Percentiles rank a stretch among this genome's conserved stretches.
Conservation (phyloP, 2,888 invertebrate species). For the Nemotelus pantherinus region DNA sequence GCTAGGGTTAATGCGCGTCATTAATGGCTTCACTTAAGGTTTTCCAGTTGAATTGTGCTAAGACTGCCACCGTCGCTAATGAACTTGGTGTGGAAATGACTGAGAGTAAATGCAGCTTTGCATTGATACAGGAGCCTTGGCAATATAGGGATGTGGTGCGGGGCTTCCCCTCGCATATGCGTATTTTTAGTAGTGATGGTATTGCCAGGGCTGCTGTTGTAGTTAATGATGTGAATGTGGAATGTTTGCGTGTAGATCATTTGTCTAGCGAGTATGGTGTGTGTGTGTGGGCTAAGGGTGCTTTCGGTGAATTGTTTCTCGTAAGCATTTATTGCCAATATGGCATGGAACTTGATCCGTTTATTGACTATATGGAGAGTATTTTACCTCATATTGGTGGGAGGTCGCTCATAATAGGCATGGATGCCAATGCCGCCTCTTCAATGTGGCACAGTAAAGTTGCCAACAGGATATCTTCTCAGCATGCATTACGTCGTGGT, state of each 20-base stretch:
- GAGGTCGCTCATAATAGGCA: not conserved
- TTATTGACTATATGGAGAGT: no score
- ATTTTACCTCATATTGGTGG: not conserved
- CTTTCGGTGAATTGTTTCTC: not conserved
- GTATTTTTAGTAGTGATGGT: not conserved
- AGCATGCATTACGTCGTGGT: not conserved
- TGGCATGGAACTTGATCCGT: not conserved
- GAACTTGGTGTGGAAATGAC: no score
- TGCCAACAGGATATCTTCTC: not conserved
- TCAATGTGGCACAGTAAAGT: not conserved
- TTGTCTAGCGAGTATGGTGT: not conserved
- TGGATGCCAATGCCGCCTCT: not conserved
- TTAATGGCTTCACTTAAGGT: not conserved
- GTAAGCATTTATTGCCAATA: not conserved
- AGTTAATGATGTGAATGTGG: not conserved
- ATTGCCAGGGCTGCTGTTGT: not conserved
- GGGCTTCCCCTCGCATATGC: no score
- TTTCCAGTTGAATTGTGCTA: not conserved
- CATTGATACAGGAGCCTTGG: no score
- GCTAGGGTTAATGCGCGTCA: no score
- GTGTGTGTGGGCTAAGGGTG: not conserved
- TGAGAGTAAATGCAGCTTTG: no score
- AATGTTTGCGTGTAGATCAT: not conserved
- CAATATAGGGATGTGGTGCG: no score
- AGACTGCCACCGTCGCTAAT: not conserved